These are phyloP conservation scores for Sterna hirundo DNA, from an alignment of 2,113 vertebrate species.

Conservation along the genomic window DNA sequence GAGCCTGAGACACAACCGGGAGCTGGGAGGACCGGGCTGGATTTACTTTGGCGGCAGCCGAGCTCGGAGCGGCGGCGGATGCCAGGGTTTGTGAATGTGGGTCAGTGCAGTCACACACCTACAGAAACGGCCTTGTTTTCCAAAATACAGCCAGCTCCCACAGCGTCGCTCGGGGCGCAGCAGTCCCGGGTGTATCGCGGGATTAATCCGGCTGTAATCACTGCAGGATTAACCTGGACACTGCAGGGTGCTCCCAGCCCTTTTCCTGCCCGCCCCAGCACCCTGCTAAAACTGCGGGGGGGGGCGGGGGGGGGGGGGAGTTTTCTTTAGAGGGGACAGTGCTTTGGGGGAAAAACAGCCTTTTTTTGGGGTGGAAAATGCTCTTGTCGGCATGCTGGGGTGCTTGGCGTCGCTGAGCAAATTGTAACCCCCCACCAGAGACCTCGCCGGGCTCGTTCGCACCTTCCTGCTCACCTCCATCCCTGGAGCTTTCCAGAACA, in stretches of 20 bases:
- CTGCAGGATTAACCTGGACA: background rate
- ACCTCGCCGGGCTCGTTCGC: accelerated
- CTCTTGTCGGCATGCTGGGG: background rate
- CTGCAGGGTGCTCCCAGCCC: background rate
- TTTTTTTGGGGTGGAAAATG: accelerated
- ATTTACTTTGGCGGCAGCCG: background rate
- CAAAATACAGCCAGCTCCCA: background rate
- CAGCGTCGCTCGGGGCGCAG: background rate
- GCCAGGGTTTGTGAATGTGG: conserved; percentile 25
- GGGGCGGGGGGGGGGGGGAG: accelerated
- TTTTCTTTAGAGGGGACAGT: background rate
- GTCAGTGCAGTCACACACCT: conserved; percentile 9
- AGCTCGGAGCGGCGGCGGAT: background rate
- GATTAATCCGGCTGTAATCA: background rate
- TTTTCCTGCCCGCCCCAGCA: background rate
- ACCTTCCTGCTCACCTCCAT: background rate
- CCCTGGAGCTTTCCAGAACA: background rate
- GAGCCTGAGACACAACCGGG: background rate
- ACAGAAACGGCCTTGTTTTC: conserved; percentile 30
- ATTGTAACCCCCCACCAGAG: accelerated
- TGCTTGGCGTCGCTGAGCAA: background rate
- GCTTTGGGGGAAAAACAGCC: accelerated
- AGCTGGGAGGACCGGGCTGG: background rate
- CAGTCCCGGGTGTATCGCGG: accelerated
- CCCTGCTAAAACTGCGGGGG: background rate